Conservation (phyloP, 2,797 vertebrate genomes). For the Alcedo quadribrachys region DNA sequence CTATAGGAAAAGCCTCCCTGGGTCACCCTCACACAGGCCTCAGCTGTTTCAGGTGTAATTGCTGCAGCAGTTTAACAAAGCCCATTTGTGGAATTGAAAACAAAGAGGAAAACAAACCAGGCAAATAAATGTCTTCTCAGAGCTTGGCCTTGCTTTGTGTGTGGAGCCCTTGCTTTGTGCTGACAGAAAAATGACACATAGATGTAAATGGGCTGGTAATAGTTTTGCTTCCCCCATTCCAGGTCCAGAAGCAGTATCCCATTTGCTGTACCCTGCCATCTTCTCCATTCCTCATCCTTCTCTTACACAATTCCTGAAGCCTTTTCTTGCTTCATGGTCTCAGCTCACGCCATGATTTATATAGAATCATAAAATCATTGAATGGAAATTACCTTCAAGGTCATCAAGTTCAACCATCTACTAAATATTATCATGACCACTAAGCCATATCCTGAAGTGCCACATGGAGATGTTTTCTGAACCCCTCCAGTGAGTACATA, state of each 20-base stretch:
- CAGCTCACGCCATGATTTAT: neutral
- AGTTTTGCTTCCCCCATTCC: neutral
- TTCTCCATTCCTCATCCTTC: neutral
- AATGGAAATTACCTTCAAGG: no score
- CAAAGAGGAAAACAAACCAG: neutral
- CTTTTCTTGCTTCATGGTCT: neutral
- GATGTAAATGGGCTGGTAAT: neutral
- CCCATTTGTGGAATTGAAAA: neutral
- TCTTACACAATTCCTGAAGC: neutral
- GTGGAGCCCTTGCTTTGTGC: neutral
- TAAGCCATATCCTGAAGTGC: no score
- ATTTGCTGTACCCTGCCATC: neutral
- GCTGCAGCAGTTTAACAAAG: neutral
- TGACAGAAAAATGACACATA: neutral
- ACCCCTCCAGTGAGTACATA: no score
- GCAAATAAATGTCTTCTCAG: neutral
- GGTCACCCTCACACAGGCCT: neutral
- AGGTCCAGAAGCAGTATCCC: neutral
- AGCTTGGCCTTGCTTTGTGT: neutral
- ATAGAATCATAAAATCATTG: no score
- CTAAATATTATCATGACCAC: no score
- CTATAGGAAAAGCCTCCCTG: neutral
- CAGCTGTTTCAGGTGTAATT: fast-evolving
- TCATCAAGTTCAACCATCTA: no score
- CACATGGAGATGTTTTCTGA: no score